Evolutionary conservation across 2,113 vertebrate genomes (phyloP).

Genomic region (Gopherus flavomarginatus): DNA sequence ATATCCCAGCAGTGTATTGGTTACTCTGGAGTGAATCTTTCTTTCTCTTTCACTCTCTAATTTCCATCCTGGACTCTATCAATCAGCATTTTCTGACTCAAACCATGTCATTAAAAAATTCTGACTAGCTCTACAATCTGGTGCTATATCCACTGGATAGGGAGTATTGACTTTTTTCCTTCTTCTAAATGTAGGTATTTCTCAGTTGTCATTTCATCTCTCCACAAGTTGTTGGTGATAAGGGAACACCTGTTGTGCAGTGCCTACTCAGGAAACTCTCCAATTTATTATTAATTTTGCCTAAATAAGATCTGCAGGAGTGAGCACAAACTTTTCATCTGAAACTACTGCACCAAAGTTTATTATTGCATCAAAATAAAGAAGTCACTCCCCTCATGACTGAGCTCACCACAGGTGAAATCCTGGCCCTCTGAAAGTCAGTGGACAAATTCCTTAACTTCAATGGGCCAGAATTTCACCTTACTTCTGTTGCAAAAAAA

Average conservation of each 20-base stretch:
- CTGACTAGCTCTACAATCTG: too few species aligned
- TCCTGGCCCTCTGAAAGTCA: background rate
- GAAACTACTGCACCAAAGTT: background rate
- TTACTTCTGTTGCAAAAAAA: background rate
- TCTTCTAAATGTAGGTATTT: background rate
- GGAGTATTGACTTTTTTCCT: conserved; percentile 26
- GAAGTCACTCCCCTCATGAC: background rate
- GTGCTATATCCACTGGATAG: background rate
- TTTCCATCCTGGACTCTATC: too few species aligned
- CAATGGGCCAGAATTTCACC: background rate
- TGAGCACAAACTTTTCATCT: background rate
- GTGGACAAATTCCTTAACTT: background rate
- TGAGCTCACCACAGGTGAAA: background rate
- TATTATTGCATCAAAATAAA: background rate
- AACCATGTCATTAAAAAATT: too few species aligned
- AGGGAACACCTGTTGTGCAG: background rate
- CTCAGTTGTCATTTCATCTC: background rate
- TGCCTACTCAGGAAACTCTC: background rate
- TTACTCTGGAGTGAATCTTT: too few species aligned
- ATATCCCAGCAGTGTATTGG: too few species aligned
- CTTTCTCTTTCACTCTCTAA: too few species aligned
- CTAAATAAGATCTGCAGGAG: background rate
- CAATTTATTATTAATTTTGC: background rate
- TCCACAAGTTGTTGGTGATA: background rate
- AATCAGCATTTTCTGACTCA: too few species aligned